These are phyloP conservation scores for Nematolebias whitei DNA, from an alignment of 2,113 vertebrate species.

Conservation along the genomic window DNA sequence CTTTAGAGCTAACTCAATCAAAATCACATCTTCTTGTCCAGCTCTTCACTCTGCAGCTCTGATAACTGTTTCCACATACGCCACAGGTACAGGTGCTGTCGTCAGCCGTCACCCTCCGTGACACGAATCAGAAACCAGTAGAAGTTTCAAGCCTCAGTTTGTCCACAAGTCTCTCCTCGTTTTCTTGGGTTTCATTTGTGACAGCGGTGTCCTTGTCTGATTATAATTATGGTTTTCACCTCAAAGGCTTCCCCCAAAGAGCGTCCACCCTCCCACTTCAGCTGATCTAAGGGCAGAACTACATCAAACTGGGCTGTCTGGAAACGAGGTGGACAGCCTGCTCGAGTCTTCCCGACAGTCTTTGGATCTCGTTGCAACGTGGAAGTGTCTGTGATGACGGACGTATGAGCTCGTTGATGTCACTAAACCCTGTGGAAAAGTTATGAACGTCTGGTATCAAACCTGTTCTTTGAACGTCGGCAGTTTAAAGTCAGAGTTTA, in stretches of 20 bases:
- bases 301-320: constrained; percentile 60
- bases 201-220: constrained; percentile 74
- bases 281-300: constrained; percentile 57
- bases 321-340: constrained; percentile 19
- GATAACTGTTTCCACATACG: constrained; percentile 39
- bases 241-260: constrained; percentile 68
- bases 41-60: constrained; percentile 55
- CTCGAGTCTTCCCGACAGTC: constrained; percentile 46
- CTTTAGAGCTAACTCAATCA: constrained; percentile 52
- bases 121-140: constrained; percentile 53
- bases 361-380: constrained; percentile 51
- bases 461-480: too few relatives aligned
- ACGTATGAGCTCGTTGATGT: constrained; percentile 56
- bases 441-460: too few relatives aligned
- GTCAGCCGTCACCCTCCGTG: constrained; percentile 38
- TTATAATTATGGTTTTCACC: constrained; percentile 75
- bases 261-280: constrained; percentile 50
- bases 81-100: constrained; percentile 47
- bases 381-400: constrained; percentile 50
- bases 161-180: constrained; percentile 49
- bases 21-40: constrained; percentile 70
- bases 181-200: constrained; percentile 68
- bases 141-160: constrained; percentile 60
- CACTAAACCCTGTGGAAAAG: background rate
- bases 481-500: too few relatives aligned